Evolutionary conservation across 1,140 invertebrate species (phyloP).

Genomic region (Pachypeltis micranthus): DNA sequence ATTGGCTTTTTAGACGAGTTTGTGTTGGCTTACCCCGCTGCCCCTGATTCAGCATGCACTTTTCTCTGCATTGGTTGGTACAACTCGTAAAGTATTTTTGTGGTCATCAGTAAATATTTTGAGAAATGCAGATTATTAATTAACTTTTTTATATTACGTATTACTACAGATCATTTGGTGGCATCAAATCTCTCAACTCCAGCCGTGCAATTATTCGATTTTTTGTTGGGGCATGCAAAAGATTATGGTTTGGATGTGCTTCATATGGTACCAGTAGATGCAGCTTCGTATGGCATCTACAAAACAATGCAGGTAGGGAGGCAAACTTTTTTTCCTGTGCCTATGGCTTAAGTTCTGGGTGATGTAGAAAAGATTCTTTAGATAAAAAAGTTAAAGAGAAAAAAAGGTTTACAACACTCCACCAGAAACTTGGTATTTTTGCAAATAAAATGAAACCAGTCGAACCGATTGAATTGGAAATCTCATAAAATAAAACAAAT

Average conservation of each 20-base stretch:
- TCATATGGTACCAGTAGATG: constrained; percentile 43
- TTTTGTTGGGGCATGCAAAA: constrained; percentile 56
- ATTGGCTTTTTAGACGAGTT: constrained; percentile 72
- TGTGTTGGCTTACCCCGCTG: constrained; percentile 69
- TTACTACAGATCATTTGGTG: constrained; percentile 46
- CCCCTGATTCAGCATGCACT: constrained; percentile 71
- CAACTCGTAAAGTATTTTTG: no score
- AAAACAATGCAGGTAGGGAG: background rate
- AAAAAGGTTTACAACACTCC: no score
- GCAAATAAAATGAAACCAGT: no score
- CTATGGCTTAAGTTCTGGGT: background rate
- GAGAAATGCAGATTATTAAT: no score
- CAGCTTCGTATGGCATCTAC: background rate
- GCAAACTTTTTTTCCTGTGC: background rate
- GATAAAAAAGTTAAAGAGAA: no score
- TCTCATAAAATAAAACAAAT: no score
- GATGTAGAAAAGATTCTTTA: no score
- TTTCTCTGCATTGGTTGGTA: constrained; percentile 30
- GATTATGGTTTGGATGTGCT: constrained; percentile 57
- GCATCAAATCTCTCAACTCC: constrained; percentile 49
- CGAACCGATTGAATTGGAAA: no score
- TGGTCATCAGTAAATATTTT: no score
- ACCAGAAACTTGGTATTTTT: no score
- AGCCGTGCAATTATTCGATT: constrained; percentile 55
- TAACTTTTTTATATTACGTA: constrained; percentile 18